Evolutionary conservation across 2,113 vertebrate genomes (phyloP), one percentile per base, ranked within the genome.

Genomic region (Chinchilla lanigera): DNA sequence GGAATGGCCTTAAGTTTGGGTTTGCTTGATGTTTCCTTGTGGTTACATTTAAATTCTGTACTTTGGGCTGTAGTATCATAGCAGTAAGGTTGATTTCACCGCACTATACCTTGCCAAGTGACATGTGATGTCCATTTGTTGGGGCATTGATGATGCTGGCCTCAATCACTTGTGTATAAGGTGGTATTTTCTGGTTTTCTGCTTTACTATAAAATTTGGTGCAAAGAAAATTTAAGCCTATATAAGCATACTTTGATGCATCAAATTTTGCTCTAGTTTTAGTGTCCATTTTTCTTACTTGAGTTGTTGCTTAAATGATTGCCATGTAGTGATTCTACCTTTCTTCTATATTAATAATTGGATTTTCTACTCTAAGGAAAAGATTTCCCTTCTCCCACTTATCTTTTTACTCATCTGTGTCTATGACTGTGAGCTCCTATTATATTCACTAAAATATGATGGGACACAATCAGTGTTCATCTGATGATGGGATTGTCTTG

Each of bases 241-340:
- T 26, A 1, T 73, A 83, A 90, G 61, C 63, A 86, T 63, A 41
- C 8, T 47, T 2, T 30, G 60, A 81, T 33, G 89, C n/a, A 7
- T 83, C 54, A 38, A 54, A 75, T 89, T 87, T 88, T 22, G 9
- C 16, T 30, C 13, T 30, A 61, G 22, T 83, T 93, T 92, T 80
- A 89, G 13, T 38, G 73, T 67, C 26, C 20, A 63, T 52, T 77
- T 95, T 86, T 78, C 67, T 82, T 89, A 17, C 44, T 41, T 84
- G 38, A 90, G 44, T 89, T 92, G 69, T 83, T 38, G 67, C 60
- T 95, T 92, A 84, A 95, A 52, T 93, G 22, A 78, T 60, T 84
- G 5, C 38, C 22, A 58, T 63, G 17, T 14, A 2, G 38, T 38
- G 12, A 47, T 58, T 63, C 65, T 85, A 16, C 9, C 47, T 92